Evolutionary conservation across 1,140 invertebrate species (phyloP).

Genomic region (Drosophila ambigua): DNA sequence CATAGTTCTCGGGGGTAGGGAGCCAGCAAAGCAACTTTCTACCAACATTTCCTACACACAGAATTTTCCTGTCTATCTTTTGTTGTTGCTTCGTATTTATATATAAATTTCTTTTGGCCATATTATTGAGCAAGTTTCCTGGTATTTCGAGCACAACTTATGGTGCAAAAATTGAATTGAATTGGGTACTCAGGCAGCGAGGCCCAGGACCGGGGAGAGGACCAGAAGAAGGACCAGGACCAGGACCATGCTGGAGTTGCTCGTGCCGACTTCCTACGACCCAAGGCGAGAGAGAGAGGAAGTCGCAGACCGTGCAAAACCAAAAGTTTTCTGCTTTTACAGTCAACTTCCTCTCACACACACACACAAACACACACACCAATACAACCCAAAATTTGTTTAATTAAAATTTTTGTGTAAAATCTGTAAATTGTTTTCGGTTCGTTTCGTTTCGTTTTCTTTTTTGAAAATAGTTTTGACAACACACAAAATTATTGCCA

Average conservation of each 20-base stretch:
- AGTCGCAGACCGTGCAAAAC: conserved; percentile 74
- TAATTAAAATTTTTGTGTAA: conserved; percentile 81
- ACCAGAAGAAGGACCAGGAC: conserved; percentile 20
- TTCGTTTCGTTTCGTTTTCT: conserved; percentile 41
- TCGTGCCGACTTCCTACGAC: conserved; percentile 74
- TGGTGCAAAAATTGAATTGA: conserved; percentile 80
- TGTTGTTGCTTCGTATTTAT: conserved; percentile 64
- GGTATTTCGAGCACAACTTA: conserved; percentile 79
- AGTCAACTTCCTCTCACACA: conserved; percentile 60
- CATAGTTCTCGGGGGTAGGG: neutral
- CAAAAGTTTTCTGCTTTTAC: conserved; percentile 55
- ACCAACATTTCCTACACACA: conserved; percentile 47
- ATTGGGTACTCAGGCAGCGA: conserved; percentile 47
- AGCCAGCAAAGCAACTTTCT: conserved; percentile 7
- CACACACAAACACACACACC: too few relatives aligned
- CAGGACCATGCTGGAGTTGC: conserved; percentile 39
- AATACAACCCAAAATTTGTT: conserved; percentile 71
- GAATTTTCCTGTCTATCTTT: conserved; percentile 59
- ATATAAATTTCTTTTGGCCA: conserved; percentile 47
- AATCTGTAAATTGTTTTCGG: conserved; percentile 80
- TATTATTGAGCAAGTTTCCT: conserved; percentile 79
- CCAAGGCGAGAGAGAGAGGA: conserved; percentile 34
- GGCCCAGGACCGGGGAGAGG: conserved; percentile 21
- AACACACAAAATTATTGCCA: conserved; percentile 45
- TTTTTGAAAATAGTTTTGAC: conserved; percentile 49